A percentile compares a stretch with the other conserved stretches of the same genome.
Conservation (phyloP, 2,888 invertebrate species). For the Quadriops clusia region DNA sequence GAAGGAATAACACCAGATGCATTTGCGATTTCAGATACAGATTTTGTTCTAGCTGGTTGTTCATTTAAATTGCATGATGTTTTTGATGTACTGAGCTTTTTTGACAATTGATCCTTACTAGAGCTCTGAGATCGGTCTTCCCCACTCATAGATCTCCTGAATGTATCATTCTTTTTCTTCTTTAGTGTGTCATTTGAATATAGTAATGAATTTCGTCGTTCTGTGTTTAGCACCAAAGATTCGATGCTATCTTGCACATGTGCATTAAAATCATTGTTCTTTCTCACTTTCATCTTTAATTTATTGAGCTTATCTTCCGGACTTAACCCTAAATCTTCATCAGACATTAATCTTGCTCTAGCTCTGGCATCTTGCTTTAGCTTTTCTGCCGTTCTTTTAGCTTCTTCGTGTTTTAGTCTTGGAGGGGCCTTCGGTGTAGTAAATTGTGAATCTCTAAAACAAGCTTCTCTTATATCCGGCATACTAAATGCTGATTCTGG, state of each 20-base stretch:
- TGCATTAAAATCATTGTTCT: constrained; percentile 21
- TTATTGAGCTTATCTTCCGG: constrained; percentile 52
- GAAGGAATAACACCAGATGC: constrained; percentile 6
- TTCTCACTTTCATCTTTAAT: constrained; percentile 36
- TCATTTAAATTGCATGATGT: too few relatives aligned
- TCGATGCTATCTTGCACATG: constrained; percentile 25
- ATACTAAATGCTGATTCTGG: constrained; percentile 36
- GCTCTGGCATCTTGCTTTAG: constrained; percentile 48
- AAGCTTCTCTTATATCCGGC: constrained; percentile 35
- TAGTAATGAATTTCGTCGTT: constrained; percentile 26
- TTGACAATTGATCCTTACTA: constrained; percentile 12
- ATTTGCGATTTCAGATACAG: constrained; percentile 25
- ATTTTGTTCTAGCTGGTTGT: constrained; percentile 26
- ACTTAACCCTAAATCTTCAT: constrained; percentile 61
- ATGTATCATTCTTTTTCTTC: constrained; percentile 27
- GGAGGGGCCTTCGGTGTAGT: constrained; percentile 43
- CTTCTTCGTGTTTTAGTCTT: constrained; percentile 37
- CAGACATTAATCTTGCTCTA: constrained; percentile 54
- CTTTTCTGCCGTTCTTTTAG: constrained; percentile 42
- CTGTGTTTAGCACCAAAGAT: constrained; percentile 26
- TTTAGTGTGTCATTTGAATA: constrained; percentile 30
- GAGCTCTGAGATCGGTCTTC: constrained; percentile 18
- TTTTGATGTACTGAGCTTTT: neutral
- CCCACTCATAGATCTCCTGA: constrained; percentile 29
- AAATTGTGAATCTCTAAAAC: constrained; percentile 30